phyloP scores from a whole-genome alignment of 2,888 invertebrate genomes.

The Deroplatys truncata region DNA sequence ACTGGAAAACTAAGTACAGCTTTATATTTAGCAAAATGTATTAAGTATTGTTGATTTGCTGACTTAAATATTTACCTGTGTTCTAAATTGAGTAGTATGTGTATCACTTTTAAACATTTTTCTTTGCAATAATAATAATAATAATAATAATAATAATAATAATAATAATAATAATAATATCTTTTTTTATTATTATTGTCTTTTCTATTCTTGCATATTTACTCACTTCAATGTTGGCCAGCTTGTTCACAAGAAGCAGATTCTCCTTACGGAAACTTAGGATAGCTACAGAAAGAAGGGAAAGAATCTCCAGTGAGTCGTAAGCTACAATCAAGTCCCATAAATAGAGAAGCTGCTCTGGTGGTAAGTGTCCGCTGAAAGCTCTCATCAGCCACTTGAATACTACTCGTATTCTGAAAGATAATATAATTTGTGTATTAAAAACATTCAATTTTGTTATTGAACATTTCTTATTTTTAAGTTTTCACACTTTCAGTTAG shows the following conservation, averaged over 20 bases:
- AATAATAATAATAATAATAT: no score
- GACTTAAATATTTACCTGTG: no score
- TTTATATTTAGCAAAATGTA: no score
- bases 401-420: constrained; percentile 73
- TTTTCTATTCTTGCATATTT: neutral
- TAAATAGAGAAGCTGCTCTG: constrained; percentile 83
- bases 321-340: constrained; percentile 93
- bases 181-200: no score
- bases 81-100: no score
- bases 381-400: constrained; percentile 97
- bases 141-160: no score
- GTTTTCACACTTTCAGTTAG: no score
- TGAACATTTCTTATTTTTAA: neutral
- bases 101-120: no score
- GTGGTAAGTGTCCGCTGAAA: constrained; percentile 90
- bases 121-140: no score
- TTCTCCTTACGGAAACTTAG: constrained; percentile 83
- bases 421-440: neutral
- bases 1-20: no score
- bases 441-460: neutral
- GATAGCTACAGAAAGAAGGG: constrained; percentile 80
- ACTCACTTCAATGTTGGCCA: constrained; percentile 69
- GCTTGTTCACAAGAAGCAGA: constrained; percentile 66
- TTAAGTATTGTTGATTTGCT: no score
- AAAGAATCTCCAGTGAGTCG: constrained; percentile 85